Evolutionary conservation across 2,888 invertebrate species (phyloP), one percentile per base, ranked within the genome.

Genomic region (Cybosia mesomella): DNA sequence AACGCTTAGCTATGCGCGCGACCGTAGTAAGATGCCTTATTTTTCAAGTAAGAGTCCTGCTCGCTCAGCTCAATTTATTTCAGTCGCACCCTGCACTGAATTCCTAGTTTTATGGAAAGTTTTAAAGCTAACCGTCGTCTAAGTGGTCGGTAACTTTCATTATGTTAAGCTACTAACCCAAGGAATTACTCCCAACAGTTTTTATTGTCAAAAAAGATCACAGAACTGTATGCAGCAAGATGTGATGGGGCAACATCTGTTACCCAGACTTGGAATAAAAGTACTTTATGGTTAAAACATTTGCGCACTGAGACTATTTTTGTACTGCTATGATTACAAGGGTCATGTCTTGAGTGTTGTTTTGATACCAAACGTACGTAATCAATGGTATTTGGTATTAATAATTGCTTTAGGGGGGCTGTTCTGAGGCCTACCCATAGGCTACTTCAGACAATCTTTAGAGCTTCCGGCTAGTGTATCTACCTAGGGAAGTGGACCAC

Each of bases 131-230:
- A 28, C n/a, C n/a, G n/a, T n/a, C n/a, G n/a, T n/a, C n/a, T n/a
- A 28, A 5, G 3, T 28, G 28, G 28, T 28, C 2, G 2, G 2
- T 28, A 28, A 0, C 0, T n/a, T 53, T 9, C 8, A 53, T 22
- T 53, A 8, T 53, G 21, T 21, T 15, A 59, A 59, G 15, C 57
- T 57, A 36, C 5, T 21, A 15, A 36, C 10, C n/a, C 39, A 43
- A 49, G 5, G 8, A 24, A 13, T 55, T 61, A 7, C n/a, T 62
- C 7, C 53, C 13, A 53, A 53, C n/a, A 61, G 13, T n/a, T 61
- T 61, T 61, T 49, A 49, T 61, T n/a, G 32, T 28, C 7, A n/a
- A 53, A 59, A 66, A 66, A 66, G 59, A 66, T 59, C 66, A 66
- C 66, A 36, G 28, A 22, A 24, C n/a, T 39, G 59, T 54, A 53